Percentiles rank a stretch among this genome's conserved stretches.
phyloP scores from a whole-genome alignment of 1,140 invertebrate genomes.

The Pseudachorutes palmiensis region DNA sequence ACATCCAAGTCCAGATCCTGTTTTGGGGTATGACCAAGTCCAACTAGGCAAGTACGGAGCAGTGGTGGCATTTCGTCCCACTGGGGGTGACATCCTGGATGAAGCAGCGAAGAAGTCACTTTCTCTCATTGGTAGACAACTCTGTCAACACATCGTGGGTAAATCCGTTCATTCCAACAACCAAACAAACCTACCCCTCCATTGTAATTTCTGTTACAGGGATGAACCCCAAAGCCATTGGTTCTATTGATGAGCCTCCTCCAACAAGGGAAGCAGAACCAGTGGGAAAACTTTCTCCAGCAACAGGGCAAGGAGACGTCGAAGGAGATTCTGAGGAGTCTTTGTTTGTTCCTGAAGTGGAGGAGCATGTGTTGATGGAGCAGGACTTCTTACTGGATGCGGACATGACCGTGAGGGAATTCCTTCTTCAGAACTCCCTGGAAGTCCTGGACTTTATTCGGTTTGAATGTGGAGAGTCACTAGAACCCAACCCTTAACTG shows the following conservation, averaged over 20 bases:
- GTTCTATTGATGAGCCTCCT: conserved; percentile 48
- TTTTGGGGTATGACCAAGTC: conserved; percentile 37
- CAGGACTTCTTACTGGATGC: conserved; percentile 83
- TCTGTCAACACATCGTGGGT: conserved; percentile 87
- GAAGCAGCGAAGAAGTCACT: conserved; percentile 32
- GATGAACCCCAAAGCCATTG: conserved; percentile 73
- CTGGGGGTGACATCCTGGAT: conserved; percentile 31
- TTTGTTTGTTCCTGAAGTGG: conserved; percentile 18
- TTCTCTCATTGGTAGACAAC: conserved; percentile 52
- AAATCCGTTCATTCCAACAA: too few relatives aligned
- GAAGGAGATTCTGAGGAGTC: not conserved
- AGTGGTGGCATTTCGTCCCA: conserved; percentile 57
- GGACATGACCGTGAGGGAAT: conserved; percentile 59
- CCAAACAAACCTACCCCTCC: conserved; percentile 14
- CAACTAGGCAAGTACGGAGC: conserved; percentile 71
- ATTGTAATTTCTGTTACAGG: conserved; percentile 45
- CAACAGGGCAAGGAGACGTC: not conserved
- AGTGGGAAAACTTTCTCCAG: conserved; percentile 44
- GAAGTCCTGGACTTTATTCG: conserved; percentile 72
- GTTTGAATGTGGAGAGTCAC: conserved; percentile 79
- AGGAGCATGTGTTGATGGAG: conserved; percentile 56
- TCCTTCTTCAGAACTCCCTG: conserved; percentile 57
- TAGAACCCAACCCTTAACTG: too few relatives aligned
- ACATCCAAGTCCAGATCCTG: conserved; percentile 56
- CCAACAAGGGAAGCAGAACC: conserved; percentile 50